These are phyloP conservation scores for Aphrocallistes beatrix DNA, from an alignment of 37 sponge, comb jelly and placozoan genomes.

Conservation along the genomic window DNA sequence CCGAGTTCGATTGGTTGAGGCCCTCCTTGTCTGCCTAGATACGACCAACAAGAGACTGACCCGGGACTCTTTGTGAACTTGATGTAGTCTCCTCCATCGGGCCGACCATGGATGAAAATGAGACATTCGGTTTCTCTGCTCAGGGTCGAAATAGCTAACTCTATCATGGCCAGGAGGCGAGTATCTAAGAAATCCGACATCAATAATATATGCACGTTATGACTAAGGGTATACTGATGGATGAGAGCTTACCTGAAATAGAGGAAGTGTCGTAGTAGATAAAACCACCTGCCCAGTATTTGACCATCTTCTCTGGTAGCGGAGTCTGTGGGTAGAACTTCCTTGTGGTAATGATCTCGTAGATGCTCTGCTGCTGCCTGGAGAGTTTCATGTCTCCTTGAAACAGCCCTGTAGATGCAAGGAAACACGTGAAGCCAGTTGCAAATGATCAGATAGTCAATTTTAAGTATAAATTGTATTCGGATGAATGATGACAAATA, in stretches of 20 bases:
- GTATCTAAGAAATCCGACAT: background rate
- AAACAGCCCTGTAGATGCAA: background rate
- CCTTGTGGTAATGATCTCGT: background rate
- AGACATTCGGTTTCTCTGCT: background rate
- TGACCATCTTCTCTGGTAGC: background rate
- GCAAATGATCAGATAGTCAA: too few relatives aligned
- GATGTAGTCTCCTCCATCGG: background rate
- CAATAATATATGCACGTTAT: background rate
- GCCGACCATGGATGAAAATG: background rate
- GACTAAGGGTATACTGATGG: background rate
- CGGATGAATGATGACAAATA: too few relatives aligned
- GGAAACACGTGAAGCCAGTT: too few relatives aligned
- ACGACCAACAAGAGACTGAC: background rate
- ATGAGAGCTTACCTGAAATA: background rate
- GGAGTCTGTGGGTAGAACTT: slow-evolving; percentile 12
- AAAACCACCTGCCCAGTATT: background rate
- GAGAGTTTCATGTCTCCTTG: background rate
- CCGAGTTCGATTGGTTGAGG: background rate
- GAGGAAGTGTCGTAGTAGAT: slow-evolving; percentile 6
- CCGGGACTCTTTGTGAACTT: background rate
- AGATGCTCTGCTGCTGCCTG: background rate
- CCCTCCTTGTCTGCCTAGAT: background rate
- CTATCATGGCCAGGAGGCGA: background rate
- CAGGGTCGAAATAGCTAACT: background rate
- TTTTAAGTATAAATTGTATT: too few relatives aligned